phyloP scores from a whole-genome alignment of 2,888 invertebrate genomes.

The Spisula subtruncata region DNA sequence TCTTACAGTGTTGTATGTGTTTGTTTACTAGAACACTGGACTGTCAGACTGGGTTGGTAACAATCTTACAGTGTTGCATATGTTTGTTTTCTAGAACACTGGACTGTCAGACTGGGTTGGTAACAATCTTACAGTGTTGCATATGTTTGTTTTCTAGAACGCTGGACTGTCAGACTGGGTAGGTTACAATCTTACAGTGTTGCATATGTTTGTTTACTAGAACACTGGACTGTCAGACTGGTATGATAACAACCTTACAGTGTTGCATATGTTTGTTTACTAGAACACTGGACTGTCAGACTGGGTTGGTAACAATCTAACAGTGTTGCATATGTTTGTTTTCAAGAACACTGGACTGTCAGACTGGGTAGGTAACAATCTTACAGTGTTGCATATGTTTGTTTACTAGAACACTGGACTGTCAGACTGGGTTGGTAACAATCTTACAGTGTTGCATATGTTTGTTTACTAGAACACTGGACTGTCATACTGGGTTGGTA shows the following conservation, averaged over 20 bases:
- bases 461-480: slow-evolving; percentile 78
- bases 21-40: slow-evolving; percentile 77
- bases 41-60: slow-evolving; percentile 80
- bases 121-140: slow-evolving; percentile 73
- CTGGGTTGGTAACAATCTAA: slow-evolving; percentile 79
- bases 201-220: slow-evolving; percentile 65
- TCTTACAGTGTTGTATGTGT: slow-evolving; percentile 68
- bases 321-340: not conserved
- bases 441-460: slow-evolving; percentile 71
- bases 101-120: slow-evolving; percentile 82
- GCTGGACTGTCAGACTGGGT: slow-evolving; percentile 82
- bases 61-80: slow-evolving; percentile 72
- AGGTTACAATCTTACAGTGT: slow-evolving; percentile 78
- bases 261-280: not conserved
- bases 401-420: slow-evolving; percentile 80
- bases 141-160: slow-evolving; percentile 64
- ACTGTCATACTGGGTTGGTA: slow-evolving; percentile 80
- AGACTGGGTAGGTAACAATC: slow-evolving; percentile 76
- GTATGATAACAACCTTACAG: slow-evolving; percentile 79
- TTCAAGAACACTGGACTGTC: slow-evolving; percentile 82
- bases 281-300: slow-evolving; percentile 83
- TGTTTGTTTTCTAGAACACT: slow-evolving; percentile 73
- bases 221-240: slow-evolving; percentile 81
- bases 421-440: slow-evolving; percentile 78
- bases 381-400: slow-evolving; percentile 61